Evolutionary conservation across 2,797 vertebrate genomes (phyloP).

Genomic region (Etheostoma perlongum): DNA sequence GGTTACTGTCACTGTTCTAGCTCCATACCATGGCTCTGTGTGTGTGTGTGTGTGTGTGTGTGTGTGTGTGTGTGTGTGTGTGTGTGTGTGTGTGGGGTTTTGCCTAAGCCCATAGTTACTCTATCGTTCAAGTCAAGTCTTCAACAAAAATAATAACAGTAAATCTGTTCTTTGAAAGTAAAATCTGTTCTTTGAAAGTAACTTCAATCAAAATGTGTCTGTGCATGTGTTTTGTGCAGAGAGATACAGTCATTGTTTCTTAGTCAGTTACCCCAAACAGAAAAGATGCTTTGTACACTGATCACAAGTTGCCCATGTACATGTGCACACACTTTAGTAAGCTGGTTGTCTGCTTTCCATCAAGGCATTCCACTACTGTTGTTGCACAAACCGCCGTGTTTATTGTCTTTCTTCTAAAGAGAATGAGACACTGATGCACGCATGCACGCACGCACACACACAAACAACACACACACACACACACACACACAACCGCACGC

Average conservation of each 20-base stretch:
- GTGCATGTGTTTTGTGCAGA: neutral
- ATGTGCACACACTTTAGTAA: conserved; percentile 20
- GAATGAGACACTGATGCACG: conserved; percentile 44
- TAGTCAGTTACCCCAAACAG: conserved; percentile 1
- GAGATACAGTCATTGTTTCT: neutral
- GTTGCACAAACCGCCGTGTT: conserved; percentile 66
- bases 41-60: too few relatives aligned
- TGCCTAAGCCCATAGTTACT: conserved; percentile 1
- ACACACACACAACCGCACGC: neutral
- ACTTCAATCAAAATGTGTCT: neutral
- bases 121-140: conserved; percentile 1
- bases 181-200: neutral
- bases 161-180: neutral
- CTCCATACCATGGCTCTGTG: too few relatives aligned
- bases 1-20: too few relatives aligned
- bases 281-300: conserved; percentile 6
- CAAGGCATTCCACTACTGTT: conserved; percentile 56
- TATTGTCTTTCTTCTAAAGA: conserved; percentile 69
- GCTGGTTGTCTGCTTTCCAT: conserved; percentile 57
- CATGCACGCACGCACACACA: neutral
- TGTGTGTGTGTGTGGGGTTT: conserved; percentile 13
- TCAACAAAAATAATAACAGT: conserved; percentile 2
- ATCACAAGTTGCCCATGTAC: conserved; percentile 32
- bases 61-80: too few relatives aligned
- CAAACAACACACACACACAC: neutral